Evolutionary conservation across 2,888 invertebrate species (phyloP).

Genomic region (Caenorhabditis doughertyi): DNA sequence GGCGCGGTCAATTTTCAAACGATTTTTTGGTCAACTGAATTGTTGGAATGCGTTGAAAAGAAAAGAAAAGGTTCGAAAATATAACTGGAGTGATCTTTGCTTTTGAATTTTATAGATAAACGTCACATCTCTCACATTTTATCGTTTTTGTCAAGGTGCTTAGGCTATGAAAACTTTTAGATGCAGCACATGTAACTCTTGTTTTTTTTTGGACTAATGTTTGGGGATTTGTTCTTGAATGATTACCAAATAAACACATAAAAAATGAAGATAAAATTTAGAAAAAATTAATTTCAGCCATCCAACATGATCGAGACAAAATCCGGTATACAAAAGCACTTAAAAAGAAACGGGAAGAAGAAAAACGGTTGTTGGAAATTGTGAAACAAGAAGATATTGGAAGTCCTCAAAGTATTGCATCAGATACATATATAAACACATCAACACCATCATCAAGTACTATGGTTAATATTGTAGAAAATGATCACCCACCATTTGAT

Average conservation of each 20-base stretch:
- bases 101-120: constrained; percentile 1
- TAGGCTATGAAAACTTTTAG: not conserved
- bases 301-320: constrained; percentile 78
- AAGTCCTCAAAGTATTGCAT: constrained; percentile 69
- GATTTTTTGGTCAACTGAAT: constrained; percentile 33
- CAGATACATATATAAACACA: constrained; percentile 72
- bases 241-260: too few species aligned
- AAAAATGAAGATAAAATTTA: not conserved
- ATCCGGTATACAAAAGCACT: constrained; percentile 76
- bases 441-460: constrained; percentile 75
- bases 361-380: constrained; percentile 60
- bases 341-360: constrained; percentile 73
- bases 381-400: constrained; percentile 69
- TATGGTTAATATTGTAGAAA: constrained; percentile 51
- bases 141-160: constrained; percentile 37
- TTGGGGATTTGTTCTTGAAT: too few species aligned
- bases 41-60: constrained; percentile 15
- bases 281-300: constrained; percentile 57
- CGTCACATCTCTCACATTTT: constrained; percentile 27
- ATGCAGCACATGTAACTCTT: constrained; percentile 31
- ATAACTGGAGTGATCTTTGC: constrained; percentile 21
- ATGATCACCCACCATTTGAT: constrained; percentile 21
- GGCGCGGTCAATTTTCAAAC: constrained; percentile 4
- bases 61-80: not conserved
- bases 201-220: too few species aligned